phyloP scores from a whole-genome alignment of 2,888 invertebrate genomes.

The Serripes groenlandicus region DNA sequence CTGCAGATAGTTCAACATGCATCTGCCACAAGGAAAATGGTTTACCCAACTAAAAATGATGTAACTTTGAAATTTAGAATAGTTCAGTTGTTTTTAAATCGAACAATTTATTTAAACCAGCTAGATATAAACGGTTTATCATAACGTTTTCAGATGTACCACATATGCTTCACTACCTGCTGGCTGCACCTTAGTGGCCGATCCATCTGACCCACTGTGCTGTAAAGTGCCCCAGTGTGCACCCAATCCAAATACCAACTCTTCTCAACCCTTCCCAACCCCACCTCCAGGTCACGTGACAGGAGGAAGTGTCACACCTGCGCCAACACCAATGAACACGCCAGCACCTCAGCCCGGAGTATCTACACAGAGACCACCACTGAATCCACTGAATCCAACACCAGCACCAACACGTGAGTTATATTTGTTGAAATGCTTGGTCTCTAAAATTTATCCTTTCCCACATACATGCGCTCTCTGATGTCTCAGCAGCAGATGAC shows the following conservation, averaged over 20 bases:
- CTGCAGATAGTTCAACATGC: too few species aligned
- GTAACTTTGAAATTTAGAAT: too few species aligned
- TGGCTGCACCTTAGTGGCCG: constrained; percentile 66
- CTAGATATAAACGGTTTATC: too few species aligned
- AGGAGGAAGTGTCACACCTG: constrained; percentile 71
- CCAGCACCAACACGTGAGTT: constrained; percentile 57
- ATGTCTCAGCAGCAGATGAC: too few species aligned
- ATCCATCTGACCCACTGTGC: constrained; percentile 71
- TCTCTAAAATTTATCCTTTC: too few species aligned
- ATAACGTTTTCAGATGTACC: constrained; percentile 72
- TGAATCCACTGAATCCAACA: constrained; percentile 57
- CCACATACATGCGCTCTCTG: too few species aligned
- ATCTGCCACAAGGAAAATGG: too few species aligned
- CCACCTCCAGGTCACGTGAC: constrained; percentile 67
- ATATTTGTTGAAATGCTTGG: too few species aligned
- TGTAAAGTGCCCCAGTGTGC: constrained; percentile 72
- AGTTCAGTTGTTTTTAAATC: too few species aligned
- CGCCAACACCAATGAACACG: constrained; percentile 62
- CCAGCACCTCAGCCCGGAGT: constrained; percentile 50
- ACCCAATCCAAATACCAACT: constrained; percentile 54
- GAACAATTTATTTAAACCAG: too few species aligned
- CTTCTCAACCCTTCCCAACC: constrained; percentile 64
- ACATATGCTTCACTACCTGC: constrained; percentile 63
- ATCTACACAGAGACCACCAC: constrained; percentile 29
- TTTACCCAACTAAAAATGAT: too few species aligned